These are phyloP conservation scores for Tenthredo livida DNA, from an alignment of 2,888 invertebrate species.

Conservation along the genomic window DNA sequence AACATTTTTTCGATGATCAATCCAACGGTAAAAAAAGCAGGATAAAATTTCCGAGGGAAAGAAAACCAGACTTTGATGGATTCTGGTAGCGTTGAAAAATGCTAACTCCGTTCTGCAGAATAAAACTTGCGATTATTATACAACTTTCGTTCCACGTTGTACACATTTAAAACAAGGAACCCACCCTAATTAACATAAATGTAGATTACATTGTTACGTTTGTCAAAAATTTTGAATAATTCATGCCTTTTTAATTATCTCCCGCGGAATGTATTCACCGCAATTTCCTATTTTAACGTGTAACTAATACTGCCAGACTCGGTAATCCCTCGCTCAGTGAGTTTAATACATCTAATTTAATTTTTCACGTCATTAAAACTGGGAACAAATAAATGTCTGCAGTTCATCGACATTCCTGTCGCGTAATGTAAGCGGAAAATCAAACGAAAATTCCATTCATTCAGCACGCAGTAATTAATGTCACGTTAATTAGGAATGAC, in stretches of 20 bases:
- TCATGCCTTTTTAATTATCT: constrained; percentile 41
- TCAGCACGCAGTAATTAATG: background rate
- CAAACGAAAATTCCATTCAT: background rate
- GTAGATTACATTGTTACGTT: constrained; percentile 41
- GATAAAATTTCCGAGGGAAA: background rate
- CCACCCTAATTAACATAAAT: constrained; percentile 35
- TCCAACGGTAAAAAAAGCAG: background rate
- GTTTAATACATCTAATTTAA: background rate
- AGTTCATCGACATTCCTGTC: background rate
- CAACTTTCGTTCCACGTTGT: constrained; percentile 9
- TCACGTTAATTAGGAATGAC: constrained; percentile 24
- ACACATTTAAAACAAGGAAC: constrained; percentile 23
- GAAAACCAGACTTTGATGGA: background rate
- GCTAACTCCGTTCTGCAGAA: background rate
- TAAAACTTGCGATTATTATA: constrained; percentile 28
- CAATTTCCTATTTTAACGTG: background rate
- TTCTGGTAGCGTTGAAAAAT: constrained; percentile 12
- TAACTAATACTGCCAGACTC: background rate
- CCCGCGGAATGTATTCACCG: background rate
- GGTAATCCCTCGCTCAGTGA: background rate
- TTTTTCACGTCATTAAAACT: background rate
- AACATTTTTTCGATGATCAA: background rate
- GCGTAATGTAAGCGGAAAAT: background rate
- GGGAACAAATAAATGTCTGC: background rate
- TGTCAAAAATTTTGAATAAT: constrained; percentile 36